A percentile compares a stretch with the other conserved stretches of the same genome.
phyloP scores from a whole-genome alignment of 2,113 vertebrate species.

The Pagrus major region DNA sequence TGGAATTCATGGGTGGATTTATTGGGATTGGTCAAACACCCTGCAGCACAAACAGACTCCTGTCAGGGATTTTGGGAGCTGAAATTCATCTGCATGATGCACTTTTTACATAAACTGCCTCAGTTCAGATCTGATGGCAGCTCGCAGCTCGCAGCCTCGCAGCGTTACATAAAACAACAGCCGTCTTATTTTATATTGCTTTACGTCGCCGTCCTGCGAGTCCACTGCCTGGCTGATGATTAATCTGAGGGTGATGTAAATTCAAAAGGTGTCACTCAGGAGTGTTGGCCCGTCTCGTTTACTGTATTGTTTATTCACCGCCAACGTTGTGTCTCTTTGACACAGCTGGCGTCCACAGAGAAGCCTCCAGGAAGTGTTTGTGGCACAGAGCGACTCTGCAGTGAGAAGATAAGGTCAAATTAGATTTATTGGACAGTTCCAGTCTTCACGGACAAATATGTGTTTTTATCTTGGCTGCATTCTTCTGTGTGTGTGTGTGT shows the following conservation, averaged over 20 bases:
- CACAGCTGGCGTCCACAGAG: slow-evolving; percentile 2
- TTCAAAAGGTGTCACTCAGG: not conserved
- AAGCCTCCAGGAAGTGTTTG: slow-evolving; percentile 28
- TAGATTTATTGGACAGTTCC: slow-evolving; percentile 47
- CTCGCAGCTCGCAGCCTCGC: no score
- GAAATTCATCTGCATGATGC: not conserved
- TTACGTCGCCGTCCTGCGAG: not conserved
- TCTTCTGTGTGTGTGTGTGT: not conserved
- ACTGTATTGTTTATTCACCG: slow-evolving; percentile 28
- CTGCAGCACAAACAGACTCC: not conserved
- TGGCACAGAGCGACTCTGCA: slow-evolving; percentile 34
- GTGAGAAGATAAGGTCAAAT: slow-evolving; percentile 62
- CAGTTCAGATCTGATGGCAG: not conserved
- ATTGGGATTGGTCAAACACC: not conserved
- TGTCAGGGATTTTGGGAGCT: not conserved
- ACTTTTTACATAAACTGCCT: not conserved
- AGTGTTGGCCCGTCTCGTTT: slow-evolving; percentile 10
- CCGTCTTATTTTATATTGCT: not conserved
- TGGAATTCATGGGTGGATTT: not conserved
- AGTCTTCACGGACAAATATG: not conserved
- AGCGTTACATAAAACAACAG: no score
- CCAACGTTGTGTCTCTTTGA: slow-evolving; percentile 1
- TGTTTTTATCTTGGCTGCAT: not conserved
- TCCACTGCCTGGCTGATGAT: not conserved
- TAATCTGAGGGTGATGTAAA: slow-evolving; percentile 24